Evolutionary conservation across 2,797 vertebrate genomes (phyloP).

Genomic region (Trachurus trachurus): DNA sequence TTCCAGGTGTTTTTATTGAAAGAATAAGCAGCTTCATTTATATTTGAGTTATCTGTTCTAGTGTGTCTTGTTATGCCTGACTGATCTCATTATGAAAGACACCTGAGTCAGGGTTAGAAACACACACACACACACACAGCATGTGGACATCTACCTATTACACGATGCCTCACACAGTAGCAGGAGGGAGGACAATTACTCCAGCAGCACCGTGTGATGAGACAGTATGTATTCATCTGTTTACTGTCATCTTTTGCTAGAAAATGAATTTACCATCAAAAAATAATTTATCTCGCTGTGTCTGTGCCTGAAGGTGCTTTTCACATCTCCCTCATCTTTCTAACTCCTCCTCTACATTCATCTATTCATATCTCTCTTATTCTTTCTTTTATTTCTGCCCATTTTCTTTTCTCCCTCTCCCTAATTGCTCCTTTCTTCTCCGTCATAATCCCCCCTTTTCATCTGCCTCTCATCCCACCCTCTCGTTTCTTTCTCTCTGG

Average conservation of each 20-base stretch:
- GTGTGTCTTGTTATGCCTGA: conserved; percentile 24
- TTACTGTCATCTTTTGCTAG: conserved; percentile 39
- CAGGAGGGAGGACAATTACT: conserved; percentile 2
- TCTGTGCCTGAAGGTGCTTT: conserved; percentile 11
- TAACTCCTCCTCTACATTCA: conserved; percentile 31
- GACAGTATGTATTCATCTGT: conserved; percentile 26
- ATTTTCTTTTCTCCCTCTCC: conserved; percentile 27
- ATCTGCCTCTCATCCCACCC: conserved; percentile 29
- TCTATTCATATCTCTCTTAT: conserved; percentile 23
- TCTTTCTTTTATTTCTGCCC: conserved; percentile 26
- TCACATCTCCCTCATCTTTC: conserved; percentile 39
- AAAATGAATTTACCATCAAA: conserved; percentile 43
- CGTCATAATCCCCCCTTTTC: conserved; percentile 48
- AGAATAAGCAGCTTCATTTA: conserved; percentile 1
- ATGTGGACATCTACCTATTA: conserved; percentile 23
- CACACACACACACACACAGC: conserved; percentile 12
- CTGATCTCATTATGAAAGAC: conserved; percentile 37
- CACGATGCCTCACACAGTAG: conserved; percentile 29
- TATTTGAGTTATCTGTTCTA: conserved; percentile 25
- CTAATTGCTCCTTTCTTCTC: conserved; percentile 45
- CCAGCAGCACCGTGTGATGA: conserved; percentile 5
- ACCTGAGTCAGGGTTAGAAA: conserved; percentile 36
- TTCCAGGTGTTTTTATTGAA: conserved; percentile 11
- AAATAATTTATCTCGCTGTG: conserved; percentile 37
- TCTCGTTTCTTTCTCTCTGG: conserved; percentile 27